Percentiles rank a stretch among this genome's conserved stretches.
These are phyloP conservation scores for Hipparchia semele DNA, from an alignment of 2,888 invertebrate genomes.

Conservation along the genomic window DNA sequence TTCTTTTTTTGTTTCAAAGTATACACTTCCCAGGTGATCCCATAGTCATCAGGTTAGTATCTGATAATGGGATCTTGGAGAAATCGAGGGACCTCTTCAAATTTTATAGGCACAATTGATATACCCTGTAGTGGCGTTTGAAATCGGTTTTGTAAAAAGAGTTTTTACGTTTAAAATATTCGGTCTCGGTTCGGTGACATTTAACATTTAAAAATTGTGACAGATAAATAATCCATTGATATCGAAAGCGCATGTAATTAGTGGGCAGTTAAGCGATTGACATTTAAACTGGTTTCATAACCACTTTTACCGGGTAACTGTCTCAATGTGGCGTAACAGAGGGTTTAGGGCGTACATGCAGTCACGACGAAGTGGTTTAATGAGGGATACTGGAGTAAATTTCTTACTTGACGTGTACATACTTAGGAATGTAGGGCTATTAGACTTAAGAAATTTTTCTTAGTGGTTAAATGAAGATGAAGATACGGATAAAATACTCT, in stretches of 20 bases:
- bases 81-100: no score
- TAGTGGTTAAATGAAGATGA: no score
- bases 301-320: conserved; percentile 42
- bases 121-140: no score
- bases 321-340: conserved; percentile 38
- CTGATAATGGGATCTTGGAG: no score
- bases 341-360: conserved; percentile 29
- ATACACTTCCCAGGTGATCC: no score
- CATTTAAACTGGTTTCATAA: conserved; percentile 45
- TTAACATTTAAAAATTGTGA: conserved; percentile 36
- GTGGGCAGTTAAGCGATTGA: conserved; percentile 41
- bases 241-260: conserved; percentile 37
- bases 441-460: background rate
- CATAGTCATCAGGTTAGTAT: no score
- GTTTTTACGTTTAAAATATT: background rate
- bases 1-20: no score
- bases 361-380: conserved; percentile 17
- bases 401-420: background rate
- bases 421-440: background rate
- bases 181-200: conserved; percentile 16
- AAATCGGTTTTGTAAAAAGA: no score
- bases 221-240: conserved; percentile 40
- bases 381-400: conserved; percentile 7
- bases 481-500: no score
- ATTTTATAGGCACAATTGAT: no score